Evolutionary conservation across 1,140 invertebrate species (phyloP).

Genomic region (Penaeus chinensis): DNA sequence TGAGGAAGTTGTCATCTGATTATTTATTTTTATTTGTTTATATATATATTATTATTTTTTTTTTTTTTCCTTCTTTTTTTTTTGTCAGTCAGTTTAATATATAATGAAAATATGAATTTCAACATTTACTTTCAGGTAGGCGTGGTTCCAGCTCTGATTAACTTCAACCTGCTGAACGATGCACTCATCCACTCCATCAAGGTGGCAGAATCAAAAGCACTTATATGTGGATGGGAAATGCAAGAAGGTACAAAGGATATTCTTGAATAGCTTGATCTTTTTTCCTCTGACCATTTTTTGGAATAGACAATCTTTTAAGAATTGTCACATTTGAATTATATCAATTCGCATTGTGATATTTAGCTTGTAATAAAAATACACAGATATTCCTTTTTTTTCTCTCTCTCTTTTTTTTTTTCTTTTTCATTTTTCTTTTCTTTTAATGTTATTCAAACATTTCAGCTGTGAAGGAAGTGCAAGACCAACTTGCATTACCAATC

Average conservation of each 20-base stretch:
- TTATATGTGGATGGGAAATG: slow-evolving; percentile 83
- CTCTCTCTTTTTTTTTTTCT: no score
- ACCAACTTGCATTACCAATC: slow-evolving; percentile 28
- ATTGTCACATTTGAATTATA: neutral
- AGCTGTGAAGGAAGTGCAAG: slow-evolving; percentile 19
- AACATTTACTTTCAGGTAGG: slow-evolving; percentile 69
- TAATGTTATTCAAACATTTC: neutral
- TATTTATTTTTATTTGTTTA: neutral
- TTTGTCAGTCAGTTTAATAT: neutral
- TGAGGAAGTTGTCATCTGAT: no score
- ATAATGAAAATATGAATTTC: neutral
- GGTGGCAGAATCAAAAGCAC: slow-evolving; percentile 81
- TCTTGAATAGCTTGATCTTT: neutral
- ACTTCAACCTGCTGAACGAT: slow-evolving; percentile 79
- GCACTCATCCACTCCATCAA: slow-evolving; percentile 77
- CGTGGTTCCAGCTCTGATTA: slow-evolving; percentile 86
- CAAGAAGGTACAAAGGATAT: slow-evolving; percentile 66
- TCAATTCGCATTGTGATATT: no score
- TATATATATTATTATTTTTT: neutral
- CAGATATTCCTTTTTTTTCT: no score
- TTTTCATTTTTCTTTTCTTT: neutral
- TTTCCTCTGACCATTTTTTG: neutral
- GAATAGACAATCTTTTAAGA: neutral
- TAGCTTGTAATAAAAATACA: no score
- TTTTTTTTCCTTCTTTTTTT: neutral